Conservation (phyloP, 92 coral and sea anemone species). For the Phenganax stokvisi region DNA sequence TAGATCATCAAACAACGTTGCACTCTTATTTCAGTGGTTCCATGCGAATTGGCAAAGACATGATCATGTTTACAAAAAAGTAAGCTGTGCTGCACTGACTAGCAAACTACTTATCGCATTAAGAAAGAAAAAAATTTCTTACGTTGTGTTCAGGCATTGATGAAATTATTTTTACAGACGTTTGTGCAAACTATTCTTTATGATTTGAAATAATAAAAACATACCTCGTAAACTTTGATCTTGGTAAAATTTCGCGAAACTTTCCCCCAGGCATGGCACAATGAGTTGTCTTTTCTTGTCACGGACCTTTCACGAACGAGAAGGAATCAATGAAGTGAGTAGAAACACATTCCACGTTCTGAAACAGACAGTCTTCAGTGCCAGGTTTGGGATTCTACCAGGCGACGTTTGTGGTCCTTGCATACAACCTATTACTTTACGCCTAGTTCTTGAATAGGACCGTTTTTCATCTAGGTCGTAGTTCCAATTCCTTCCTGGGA, state of each 20-base stretch:
- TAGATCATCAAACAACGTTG: background rate
- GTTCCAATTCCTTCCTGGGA: constrained; percentile 98
- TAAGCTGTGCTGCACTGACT: constrained; percentile 41
- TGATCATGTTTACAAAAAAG: constrained; percentile 93
- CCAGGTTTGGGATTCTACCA: no score
- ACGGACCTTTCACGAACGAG: constrained; percentile 82
- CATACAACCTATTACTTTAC: no score
- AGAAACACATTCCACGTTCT: background rate
- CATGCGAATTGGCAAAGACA: constrained; percentile 90
- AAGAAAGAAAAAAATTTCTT: no score
- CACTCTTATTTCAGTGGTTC: constrained; percentile 65
- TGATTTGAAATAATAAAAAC: background rate
- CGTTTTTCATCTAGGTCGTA: constrained; percentile 51
- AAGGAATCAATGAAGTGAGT: constrained; percentile 74
- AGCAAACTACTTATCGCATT: background rate
- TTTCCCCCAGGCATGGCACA: constrained; percentile 58
- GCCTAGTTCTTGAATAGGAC: background rate
- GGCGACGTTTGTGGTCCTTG: no score
- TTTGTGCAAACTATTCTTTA: background rate
- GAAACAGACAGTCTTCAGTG: no score
- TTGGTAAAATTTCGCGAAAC: background rate
- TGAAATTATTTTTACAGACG: background rate
- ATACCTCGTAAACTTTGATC: background rate
- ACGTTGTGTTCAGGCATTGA: no score
- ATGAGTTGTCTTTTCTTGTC: constrained; percentile 83